Percentiles rank a stretch among this genome's conserved stretches.
phyloP scores from a whole-genome alignment of 1,140 invertebrate species.

The Drosophila arizonae region DNA sequence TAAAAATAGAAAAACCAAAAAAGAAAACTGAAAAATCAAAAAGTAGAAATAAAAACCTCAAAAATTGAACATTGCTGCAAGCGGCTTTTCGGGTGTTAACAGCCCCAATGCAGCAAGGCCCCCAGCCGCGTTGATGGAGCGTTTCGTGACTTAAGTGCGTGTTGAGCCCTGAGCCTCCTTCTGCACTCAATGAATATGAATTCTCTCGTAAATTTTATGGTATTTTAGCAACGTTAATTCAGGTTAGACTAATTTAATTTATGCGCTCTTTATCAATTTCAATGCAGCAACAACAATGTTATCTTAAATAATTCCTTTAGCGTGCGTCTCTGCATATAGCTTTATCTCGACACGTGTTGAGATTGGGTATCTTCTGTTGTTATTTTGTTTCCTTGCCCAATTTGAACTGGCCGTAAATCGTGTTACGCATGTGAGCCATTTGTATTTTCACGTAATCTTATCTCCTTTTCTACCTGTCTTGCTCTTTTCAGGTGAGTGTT shows the following conservation, averaged over 20 bases:
- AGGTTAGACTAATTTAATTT: not conserved
- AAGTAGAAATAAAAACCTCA: constrained; percentile 7
- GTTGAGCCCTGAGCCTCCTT: not conserved
- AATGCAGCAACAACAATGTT: constrained; percentile 7
- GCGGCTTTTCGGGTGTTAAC: constrained; percentile 25
- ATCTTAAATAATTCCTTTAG: not conserved
- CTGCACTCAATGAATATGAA: no score
- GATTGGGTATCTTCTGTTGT: constrained; percentile 4
- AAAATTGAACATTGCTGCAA: constrained; percentile 29
- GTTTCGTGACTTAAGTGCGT: constrained; percentile 8
- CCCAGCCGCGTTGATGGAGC: constrained; percentile 54
- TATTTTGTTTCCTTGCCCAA: not conserved
- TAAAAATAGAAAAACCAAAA: constrained; percentile 56
- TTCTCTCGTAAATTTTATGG: no score
- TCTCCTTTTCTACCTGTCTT: constrained; percentile 42
- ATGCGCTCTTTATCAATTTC: constrained; percentile 7
- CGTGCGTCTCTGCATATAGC: no score
- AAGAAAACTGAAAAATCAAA: constrained; percentile 6
- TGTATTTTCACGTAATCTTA: constrained; percentile 56
- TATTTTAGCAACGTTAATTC: no score
- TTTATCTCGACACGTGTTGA: constrained; percentile 18
- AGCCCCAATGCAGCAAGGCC: not conserved
- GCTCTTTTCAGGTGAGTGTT: constrained; percentile 69
- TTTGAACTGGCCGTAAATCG: constrained; percentile 39
- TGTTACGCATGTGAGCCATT: constrained; percentile 26